A percentile compares a stretch with the other conserved stretches of the same genome.
phyloP scores from a whole-genome alignment of 1,140 invertebrate genomes.

The Pachypsylla venusta region DNA sequence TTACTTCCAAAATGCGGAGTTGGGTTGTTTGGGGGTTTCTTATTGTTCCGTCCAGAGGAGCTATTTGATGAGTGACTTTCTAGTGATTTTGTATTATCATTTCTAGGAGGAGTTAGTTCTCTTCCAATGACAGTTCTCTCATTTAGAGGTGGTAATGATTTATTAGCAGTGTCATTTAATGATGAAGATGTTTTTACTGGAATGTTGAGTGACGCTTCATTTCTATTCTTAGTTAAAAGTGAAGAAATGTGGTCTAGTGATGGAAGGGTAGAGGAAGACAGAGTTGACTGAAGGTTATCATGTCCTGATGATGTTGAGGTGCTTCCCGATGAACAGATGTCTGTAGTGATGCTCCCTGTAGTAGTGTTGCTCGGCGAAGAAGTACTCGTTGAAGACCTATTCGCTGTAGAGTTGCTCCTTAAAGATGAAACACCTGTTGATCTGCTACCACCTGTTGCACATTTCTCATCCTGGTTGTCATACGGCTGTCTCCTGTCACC shows the following conservation, averaged over 20 bases:
- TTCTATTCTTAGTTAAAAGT: not conserved
- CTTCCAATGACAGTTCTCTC: conserved; percentile 16
- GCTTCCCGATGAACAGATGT: too few relatives aligned
- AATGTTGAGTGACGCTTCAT: too few relatives aligned
- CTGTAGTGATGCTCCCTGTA: too few relatives aligned
- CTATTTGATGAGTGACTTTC: not conserved
- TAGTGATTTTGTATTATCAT: not conserved
- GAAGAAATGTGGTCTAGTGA: not conserved
- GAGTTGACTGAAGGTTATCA: too few relatives aligned
- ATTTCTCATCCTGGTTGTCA: too few relatives aligned
- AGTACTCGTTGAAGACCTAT: too few relatives aligned
- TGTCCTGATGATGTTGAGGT: too few relatives aligned
- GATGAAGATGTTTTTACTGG: not conserved
- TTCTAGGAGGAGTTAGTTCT: conserved; percentile 9
- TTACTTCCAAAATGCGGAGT: conserved; percentile 11
- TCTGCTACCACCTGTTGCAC: not conserved
- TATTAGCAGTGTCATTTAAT: not conserved
- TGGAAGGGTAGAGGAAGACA: not conserved
- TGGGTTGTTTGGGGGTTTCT: not conserved
- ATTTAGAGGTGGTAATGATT: not conserved
- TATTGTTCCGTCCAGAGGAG: not conserved
- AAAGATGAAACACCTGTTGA: not conserved
- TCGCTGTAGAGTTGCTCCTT: not conserved
- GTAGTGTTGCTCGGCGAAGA: too few relatives aligned
- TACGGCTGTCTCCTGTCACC: too few relatives aligned